A percentile compares a stretch with the other conserved stretches of the same genome.
These are phyloP conservation scores for Euspilapteryx auroguttella DNA, from an alignment of 2,888 invertebrate genomes.

Conservation along the genomic window DNA sequence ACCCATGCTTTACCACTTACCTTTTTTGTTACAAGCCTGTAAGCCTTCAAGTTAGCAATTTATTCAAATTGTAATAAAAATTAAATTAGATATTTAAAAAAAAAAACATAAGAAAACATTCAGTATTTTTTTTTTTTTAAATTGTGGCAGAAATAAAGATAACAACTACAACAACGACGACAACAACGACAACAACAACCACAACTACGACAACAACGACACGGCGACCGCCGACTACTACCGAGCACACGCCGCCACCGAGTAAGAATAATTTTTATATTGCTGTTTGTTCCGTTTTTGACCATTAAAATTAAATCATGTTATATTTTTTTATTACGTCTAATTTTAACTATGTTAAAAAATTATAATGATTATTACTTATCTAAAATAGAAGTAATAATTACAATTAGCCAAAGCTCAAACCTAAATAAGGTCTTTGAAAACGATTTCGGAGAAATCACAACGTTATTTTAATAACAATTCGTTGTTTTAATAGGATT, in stretches of 20 bases:
- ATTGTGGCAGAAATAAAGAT: conserved; percentile 54
- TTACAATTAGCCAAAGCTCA: neutral
- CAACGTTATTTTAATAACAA: too few relatives aligned
- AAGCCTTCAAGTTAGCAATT: too few relatives aligned
- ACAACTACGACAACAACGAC: conserved; percentile 42
- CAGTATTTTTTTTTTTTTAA: neutral
- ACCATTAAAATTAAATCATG: too few relatives aligned
- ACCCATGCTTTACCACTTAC: too few relatives aligned
- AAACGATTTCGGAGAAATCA: too few relatives aligned
- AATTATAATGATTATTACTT: too few relatives aligned
- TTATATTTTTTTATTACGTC: too few relatives aligned
- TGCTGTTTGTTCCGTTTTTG: neutral
- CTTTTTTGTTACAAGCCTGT: too few relatives aligned
- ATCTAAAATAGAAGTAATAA: too few relatives aligned
- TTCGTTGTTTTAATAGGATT: conserved; percentile 30
- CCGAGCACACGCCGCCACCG: conserved; percentile 13
- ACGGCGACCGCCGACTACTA: conserved; percentile 27
- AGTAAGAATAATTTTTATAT: conserved; percentile 20
- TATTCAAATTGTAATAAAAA: too few relatives aligned
- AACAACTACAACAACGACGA: conserved; percentile 34
- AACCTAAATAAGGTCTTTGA: too few relatives aligned
- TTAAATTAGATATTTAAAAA: neutral
- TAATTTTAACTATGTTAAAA: too few relatives aligned
- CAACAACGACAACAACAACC: conserved; percentile 40
- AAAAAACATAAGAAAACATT: neutral